These are phyloP conservation scores for Coreoperca whiteheadi DNA, from an alignment of 2,113 vertebrate genomes.

Conservation along the genomic window DNA sequence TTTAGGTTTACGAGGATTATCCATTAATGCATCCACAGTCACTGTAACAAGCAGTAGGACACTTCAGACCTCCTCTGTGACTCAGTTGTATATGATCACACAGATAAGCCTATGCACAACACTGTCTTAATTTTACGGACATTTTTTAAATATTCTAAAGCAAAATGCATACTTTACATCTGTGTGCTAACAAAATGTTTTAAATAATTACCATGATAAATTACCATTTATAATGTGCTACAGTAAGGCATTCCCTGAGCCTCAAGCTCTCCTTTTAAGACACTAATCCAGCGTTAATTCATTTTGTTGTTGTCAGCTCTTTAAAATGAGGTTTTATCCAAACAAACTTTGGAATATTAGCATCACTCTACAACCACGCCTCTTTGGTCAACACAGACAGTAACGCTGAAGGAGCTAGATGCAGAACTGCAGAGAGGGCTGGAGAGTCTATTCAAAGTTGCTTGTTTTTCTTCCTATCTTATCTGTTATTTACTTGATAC, in stretches of 20 bases:
- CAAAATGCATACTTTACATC: neutral
- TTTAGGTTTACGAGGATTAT: constrained; percentile 58
- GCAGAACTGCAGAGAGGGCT: neutral
- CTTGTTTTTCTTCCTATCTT: neutral
- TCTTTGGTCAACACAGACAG: neutral
- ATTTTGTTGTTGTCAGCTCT: constrained; percentile 11
- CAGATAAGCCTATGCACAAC: neutral
- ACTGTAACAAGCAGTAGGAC: neutral
- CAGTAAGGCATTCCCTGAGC: neutral
- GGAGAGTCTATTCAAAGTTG: neutral
- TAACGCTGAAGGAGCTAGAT: neutral
- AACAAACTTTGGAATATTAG: neutral
- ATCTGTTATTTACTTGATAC: constrained; percentile 14
- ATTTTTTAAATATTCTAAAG: neutral
- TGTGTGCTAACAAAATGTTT: constrained; percentile 1
- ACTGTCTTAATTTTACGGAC: neutral
- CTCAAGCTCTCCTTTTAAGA: neutral
- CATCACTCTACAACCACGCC: neutral
- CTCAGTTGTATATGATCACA: neutral
- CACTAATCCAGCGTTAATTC: neutral
- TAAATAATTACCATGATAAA: constrained; percentile 19
- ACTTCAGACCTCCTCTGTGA: neutral
- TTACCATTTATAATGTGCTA: neutral
- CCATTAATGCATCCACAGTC: constrained; percentile 37
- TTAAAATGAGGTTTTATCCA: constrained; percentile 12